Evolutionary conservation across 2,888 invertebrate genomes (phyloP), one percentile per base, ranked within the genome.

Genomic region (Mimachlamys varia): DNA sequence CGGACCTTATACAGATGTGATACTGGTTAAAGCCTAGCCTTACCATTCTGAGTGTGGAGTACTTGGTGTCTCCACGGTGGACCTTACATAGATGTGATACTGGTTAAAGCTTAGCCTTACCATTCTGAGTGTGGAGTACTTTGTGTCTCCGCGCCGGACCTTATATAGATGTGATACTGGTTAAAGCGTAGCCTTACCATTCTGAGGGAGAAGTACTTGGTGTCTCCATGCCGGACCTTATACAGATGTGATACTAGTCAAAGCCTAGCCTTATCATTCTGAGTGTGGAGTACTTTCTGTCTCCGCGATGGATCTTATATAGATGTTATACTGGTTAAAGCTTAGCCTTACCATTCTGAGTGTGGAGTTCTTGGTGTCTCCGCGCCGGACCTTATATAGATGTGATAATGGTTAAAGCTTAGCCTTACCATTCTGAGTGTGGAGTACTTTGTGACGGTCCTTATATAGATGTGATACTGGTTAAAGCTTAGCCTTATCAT

Each of bases 311-410:
- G 12, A 99, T 98, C 97, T 99, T 99, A n/a, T n/a, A n/a, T n/a
- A n/a, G n/a, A n/a, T n/a, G n/a, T n/a, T n/a, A n/a, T n/a, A n/a
- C n/a, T n/a, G n/a, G n/a, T 4, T 5, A 62, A 55, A 3, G 53
- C 49, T 50, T 12, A 89, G 37, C 13, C 50, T 55, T 53, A 97
- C 97, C 97, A 98, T 98, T 96, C 98, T 97, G 92, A 99, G 97
- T 87, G 99, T 99, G 92, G 99, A 99, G 97, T 99, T 99, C 97
- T 99, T 99, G 95, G 98, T 98, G 97, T 99, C 99, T 44, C 99
- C 99, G 88, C 98, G 97, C 92, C 98, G 97, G 12, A 99, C 98
- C 97, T 99, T 99, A n/a, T n/a, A n/a, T n/a, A n/a, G n/a, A n/a
- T n/a, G n/a, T n/a, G n/a, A n/a, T n/a, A n/a, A n/a, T n/a, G n/a